Percentiles rank a stretch among this genome's conserved stretches.
These are phyloP conservation scores for Capitella teleta DNA, from an alignment of 1,140 invertebrate genomes.

Conservation along the genomic window DNA sequence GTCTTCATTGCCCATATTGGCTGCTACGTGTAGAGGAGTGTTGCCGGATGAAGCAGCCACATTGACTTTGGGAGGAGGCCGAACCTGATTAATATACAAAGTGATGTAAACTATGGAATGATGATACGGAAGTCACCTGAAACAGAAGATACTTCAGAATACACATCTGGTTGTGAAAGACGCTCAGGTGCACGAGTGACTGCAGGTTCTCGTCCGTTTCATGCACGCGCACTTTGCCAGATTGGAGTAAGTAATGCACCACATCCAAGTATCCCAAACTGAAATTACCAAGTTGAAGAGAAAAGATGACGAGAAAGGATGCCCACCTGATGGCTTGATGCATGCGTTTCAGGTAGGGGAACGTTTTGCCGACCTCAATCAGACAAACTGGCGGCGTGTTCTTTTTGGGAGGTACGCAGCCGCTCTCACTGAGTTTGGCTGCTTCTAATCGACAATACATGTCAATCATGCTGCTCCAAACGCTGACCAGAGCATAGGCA, in stretches of 20 bases:
- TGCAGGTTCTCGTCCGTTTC: conserved; percentile 23
- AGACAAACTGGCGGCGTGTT: neutral
- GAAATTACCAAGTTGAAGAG: neutral
- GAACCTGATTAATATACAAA: conserved; percentile 17
- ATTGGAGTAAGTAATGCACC: conserved; percentile 31
- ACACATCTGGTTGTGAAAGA: conserved; percentile 31
- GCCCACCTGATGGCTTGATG: conserved; percentile 26
- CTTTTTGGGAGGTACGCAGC: neutral
- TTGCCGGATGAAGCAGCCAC: conserved; percentile 34
- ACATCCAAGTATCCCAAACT: conserved; percentile 21
- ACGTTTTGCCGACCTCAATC: conserved; percentile 5
- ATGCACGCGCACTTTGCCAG: conserved; percentile 20
- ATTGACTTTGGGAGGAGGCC: conserved; percentile 25
- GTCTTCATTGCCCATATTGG: conserved; percentile 28
- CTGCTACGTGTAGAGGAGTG: conserved; percentile 36
- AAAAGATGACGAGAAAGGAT: neutral
- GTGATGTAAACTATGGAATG: neutral
- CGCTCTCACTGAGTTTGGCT: neutral
- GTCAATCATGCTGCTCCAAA: conserved; percentile 35
- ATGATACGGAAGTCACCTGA: neutral
- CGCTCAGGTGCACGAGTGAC: conserved; percentile 32
- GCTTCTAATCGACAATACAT: conserved; percentile 25
- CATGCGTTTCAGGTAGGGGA: conserved; percentile 20
- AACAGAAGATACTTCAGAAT: conserved; percentile 28
- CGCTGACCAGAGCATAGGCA: conserved; percentile 33